Percentiles rank a stretch among this genome's conserved stretches.
phyloP scores from a whole-genome alignment of 2,113 vertebrate species.

The Ibidorhyncha struthersii region DNA sequence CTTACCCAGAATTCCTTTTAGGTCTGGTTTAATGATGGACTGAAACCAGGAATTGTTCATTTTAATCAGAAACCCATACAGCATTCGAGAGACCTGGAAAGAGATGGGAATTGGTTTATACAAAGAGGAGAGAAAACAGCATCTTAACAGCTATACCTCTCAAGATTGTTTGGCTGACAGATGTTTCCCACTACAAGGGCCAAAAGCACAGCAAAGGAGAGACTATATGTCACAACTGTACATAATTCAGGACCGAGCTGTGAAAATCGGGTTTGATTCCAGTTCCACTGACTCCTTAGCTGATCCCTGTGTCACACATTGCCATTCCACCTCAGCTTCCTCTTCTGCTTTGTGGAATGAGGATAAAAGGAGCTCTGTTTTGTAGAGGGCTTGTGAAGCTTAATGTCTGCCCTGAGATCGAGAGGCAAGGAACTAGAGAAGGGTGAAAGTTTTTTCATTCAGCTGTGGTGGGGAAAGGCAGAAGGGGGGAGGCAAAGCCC shows the following conservation, averaged over 20 bases:
- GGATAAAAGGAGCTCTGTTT: neutral
- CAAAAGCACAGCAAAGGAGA: neutral
- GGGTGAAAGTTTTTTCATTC: neutral
- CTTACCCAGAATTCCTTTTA: slow-evolving; percentile 77
- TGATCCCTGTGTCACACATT: neutral
- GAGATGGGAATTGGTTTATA: neutral
- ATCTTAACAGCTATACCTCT: neutral
- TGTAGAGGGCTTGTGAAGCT: neutral
- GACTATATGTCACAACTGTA: neutral
- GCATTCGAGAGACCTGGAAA: slow-evolving; percentile 84
- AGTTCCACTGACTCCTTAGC: neutral
- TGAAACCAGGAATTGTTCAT: slow-evolving; percentile 94
- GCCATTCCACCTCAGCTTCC: neutral
- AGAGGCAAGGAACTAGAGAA: neutral
- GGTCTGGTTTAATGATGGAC: slow-evolving; percentile 79
- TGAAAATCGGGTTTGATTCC: neutral
- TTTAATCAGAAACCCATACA: slow-evolving; percentile 87
- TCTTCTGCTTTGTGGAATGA: neutral
- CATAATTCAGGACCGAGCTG: neutral
- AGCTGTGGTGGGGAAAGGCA: neutral
- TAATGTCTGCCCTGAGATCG: neutral
- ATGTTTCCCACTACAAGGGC: neutral
- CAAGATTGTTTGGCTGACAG: neutral
- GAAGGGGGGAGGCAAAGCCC: neutral
- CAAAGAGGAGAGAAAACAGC: neutral